Conservation (phyloP, 2,888 invertebrate genomes). For the Agrochola litura region DNA sequence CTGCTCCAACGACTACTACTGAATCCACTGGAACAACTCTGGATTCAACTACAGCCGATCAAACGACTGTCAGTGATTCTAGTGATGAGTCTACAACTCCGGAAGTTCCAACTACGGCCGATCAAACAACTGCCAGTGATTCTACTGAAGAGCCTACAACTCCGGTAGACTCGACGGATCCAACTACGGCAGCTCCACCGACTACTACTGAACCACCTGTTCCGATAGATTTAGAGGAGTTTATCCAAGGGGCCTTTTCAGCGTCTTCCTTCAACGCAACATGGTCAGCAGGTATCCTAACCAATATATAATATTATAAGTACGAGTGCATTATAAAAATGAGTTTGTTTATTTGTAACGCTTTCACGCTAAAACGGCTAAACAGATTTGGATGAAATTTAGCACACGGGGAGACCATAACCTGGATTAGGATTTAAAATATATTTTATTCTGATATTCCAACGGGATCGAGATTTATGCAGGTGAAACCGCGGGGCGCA, state of each 20-base stretch:
- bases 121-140: constrained; percentile 1
- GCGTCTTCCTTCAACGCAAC: constrained; percentile 94
- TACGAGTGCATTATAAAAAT: too few relatives aligned
- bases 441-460: too few relatives aligned
- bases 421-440: too few relatives aligned
- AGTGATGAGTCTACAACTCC: constrained; percentile 6
- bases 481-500: too few relatives aligned
- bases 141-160: constrained; percentile 72
- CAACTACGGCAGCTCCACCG: background rate
- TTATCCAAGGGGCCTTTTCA: constrained; percentile 92
- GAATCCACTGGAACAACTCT: background rate
- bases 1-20: background rate
- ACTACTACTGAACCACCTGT: constrained; percentile 26
- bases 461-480: too few relatives aligned
- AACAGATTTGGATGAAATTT: too few relatives aligned
- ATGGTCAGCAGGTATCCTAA: constrained; percentile 92
- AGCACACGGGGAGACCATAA: too few relatives aligned
- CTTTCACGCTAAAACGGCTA: too few relatives aligned
- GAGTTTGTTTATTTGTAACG: too few relatives aligned
- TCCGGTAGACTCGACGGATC: too few relatives aligned
- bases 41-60: background rate
- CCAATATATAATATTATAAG: too few relatives aligned
- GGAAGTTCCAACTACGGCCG: background rate
- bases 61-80: background rate
- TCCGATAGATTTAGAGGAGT: constrained; percentile 92